phyloP scores from a whole-genome alignment of 2,888 invertebrate genomes.

The Drosophila paucipuncta region DNA sequence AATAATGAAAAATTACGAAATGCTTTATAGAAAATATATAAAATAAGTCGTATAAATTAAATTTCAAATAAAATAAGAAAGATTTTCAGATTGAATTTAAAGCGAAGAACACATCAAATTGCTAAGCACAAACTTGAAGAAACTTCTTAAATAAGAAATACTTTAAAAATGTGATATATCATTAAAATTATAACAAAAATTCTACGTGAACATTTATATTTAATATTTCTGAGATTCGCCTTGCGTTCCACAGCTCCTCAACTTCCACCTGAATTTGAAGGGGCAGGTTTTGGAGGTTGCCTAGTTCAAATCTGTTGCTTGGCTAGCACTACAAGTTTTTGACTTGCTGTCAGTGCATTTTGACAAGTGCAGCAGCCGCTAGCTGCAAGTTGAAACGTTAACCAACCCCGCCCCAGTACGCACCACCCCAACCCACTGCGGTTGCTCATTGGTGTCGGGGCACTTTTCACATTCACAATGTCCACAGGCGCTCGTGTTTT shows the following conservation, averaged over 20 bases:
- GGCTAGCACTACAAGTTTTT: neutral
- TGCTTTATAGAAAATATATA: neutral
- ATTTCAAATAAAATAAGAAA: neutral
- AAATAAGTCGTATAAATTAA: neutral
- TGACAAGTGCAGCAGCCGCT: slow-evolving; percentile 68
- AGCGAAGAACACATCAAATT: neutral
- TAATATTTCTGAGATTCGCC: neutral
- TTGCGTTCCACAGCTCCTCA: neutral
- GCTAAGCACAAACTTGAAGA: neutral
- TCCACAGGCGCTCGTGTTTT: slow-evolving; percentile 22
- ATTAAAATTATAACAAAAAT: neutral
- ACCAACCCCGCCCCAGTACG: neutral
- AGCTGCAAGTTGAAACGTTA: slow-evolving; percentile 51
- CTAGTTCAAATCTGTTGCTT: slow-evolving; percentile 11
- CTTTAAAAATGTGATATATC: neutral
- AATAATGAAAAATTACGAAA: neutral
- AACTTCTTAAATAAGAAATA: neutral
- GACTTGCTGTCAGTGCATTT: slow-evolving; percentile 52
- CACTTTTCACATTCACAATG: slow-evolving; percentile 31
- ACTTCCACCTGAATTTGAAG: slow-evolving; percentile 1
- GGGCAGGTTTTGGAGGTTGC: neutral
- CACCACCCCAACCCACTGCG: neutral
- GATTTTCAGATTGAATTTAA: neutral
- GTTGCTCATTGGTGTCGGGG: slow-evolving; percentile 35
- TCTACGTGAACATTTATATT: neutral